A percentile compares a stretch with the other conserved stretches of the same genome.
Evolutionary conservation across 2,113 vertebrate species (phyloP).

Genomic region (Bubo blakistoni): DNA sequence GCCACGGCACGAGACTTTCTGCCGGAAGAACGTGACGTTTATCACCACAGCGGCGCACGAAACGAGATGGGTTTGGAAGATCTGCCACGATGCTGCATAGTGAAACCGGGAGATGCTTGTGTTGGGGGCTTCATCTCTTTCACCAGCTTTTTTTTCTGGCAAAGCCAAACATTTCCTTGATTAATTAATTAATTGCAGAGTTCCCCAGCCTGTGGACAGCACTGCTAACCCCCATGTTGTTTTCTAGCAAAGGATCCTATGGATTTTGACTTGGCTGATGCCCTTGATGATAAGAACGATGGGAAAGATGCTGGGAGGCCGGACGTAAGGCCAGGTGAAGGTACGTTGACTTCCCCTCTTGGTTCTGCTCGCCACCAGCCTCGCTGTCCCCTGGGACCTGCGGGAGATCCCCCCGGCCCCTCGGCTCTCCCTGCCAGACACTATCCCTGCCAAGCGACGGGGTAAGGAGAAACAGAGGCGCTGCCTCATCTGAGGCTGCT

Average conservation of each 20-base stretch:
- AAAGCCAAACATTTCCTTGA: not conserved
- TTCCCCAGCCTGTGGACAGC: not conserved
- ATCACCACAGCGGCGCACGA: accelerated
- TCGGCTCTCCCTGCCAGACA: not conserved
- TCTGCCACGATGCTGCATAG: accelerated
- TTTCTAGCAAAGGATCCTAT: slow-evolving; percentile 16
- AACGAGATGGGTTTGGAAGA: not conserved
- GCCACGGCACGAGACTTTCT: accelerated
- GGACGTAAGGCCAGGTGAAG: slow-evolving; percentile 39
- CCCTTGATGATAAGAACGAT: slow-evolving; percentile 80
- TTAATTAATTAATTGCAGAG: not conserved
- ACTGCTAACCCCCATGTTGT: not conserved
- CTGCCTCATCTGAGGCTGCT: accelerated
- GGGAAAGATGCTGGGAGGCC: slow-evolving; percentile 24
- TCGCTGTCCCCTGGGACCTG: not conserved
- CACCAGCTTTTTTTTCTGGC: not conserved
- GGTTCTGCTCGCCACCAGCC: not conserved
- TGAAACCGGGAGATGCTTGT: not conserved
- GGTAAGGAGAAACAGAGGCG: too few relatives aligned
- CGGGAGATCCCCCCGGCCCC: not conserved
- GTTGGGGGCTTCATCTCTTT: not conserved
- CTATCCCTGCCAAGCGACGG: accelerated
- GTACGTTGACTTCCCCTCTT: not conserved
- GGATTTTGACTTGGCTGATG: slow-evolving; percentile 82
- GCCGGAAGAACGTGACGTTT: not conserved